phyloP scores from a whole-genome alignment of 2,797 vertebrate species.

The Catostomus latipinnis region DNA sequence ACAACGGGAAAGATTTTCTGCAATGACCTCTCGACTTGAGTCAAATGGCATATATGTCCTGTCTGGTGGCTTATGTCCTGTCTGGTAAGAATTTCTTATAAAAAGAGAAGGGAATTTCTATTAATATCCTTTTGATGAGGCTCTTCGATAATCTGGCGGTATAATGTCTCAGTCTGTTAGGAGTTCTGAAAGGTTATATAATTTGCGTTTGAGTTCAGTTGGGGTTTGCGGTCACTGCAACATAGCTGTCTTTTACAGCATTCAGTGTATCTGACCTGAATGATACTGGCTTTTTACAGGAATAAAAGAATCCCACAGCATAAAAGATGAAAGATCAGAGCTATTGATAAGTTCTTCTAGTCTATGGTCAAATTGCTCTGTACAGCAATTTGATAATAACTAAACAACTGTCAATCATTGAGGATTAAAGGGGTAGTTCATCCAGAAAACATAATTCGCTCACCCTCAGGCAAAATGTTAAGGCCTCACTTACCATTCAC shows the following conservation, averaged over 20 bases:
- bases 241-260: constrained; percentile 26
- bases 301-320: constrained; percentile 39
- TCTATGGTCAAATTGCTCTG: constrained; percentile 2
- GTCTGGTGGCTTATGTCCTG: not conserved
- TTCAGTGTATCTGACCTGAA: constrained; percentile 28
- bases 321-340: constrained; percentile 32
- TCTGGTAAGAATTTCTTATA: not conserved
- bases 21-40: not conserved
- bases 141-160: constrained; percentile 30
- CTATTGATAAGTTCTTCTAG: constrained; percentile 27
- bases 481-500: too few relatives aligned
- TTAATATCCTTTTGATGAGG: constrained; percentile 45
- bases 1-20: not conserved
- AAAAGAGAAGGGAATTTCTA: constrained; percentile 33
- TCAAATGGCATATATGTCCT: not conserved
- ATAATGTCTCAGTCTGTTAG: constrained; percentile 38
- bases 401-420: not conserved
- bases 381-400: constrained; percentile 14
- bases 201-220: constrained; percentile 4
- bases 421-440: too few relatives aligned
- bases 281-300: constrained; percentile 25
- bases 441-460: too few relatives aligned
- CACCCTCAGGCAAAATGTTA: too few relatives aligned
- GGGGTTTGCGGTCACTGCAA: constrained; percentile 39
- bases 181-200: constrained; percentile 44